Percentiles rank a stretch among this genome's conserved stretches.
Evolutionary conservation across 2,797 vertebrate genomes (phyloP).

Genomic region (Sebastes diploproa): DNA sequence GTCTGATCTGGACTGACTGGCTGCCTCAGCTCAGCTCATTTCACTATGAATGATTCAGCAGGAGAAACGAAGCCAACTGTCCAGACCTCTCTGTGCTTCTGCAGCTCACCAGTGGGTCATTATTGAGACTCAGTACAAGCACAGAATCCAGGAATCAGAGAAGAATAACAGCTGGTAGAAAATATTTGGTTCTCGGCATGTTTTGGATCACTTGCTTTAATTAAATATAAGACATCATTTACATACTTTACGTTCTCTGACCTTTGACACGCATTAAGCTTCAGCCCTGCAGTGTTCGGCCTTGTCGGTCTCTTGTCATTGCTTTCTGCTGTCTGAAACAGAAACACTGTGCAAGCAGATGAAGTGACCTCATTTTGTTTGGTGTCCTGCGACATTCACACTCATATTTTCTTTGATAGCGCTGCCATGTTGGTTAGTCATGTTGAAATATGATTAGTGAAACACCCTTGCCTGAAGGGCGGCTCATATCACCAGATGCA

Average conservation of each 20-base stretch:
- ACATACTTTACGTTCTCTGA: background rate
- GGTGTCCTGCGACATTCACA: background rate
- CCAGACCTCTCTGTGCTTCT: background rate
- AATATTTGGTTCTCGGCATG: background rate
- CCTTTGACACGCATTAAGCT: background rate
- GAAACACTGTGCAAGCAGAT: background rate
- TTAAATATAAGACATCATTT: background rate
- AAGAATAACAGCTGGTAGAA: background rate
- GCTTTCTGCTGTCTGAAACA: background rate
- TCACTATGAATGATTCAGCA: slow-evolving; percentile 57
- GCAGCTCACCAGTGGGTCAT: background rate
- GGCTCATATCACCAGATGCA: background rate
- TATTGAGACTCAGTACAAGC: background rate
- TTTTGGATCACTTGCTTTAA: background rate
- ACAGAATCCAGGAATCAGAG: background rate
- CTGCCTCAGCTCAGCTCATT: slow-evolving; percentile 28
- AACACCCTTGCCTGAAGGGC: background rate
- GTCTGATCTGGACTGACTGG: slow-evolving; percentile 38
- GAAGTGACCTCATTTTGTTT: slow-evolving; percentile 9
- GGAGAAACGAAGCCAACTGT: slow-evolving; percentile 25
- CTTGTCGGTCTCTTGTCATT: background rate
- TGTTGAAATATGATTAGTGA: background rate
- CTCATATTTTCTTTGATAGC: background rate
- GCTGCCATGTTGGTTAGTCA: background rate
- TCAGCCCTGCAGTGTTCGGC: background rate